These are phyloP conservation scores for Pipra filicauda DNA, from an alignment of 2,113 vertebrate genomes.

Conservation along the genomic window DNA sequence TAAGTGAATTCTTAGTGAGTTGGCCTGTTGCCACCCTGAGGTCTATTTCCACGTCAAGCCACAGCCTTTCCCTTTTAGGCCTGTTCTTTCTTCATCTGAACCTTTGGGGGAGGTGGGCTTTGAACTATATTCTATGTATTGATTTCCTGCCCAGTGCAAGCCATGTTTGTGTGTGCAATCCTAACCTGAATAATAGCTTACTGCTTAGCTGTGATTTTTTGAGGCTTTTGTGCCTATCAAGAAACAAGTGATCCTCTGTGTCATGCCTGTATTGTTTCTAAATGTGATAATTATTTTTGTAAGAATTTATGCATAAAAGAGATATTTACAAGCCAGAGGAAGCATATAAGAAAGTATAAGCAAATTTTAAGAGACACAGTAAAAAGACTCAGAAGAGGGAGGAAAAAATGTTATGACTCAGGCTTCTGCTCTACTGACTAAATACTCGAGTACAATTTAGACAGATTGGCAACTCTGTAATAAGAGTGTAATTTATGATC, in stretches of 20 bases:
- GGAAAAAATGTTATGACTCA: fast-evolving
- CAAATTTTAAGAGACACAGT: background rate
- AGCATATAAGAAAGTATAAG: background rate
- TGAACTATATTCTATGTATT: background rate
- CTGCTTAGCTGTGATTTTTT: background rate
- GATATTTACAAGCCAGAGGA: background rate
- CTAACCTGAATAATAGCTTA: background rate
- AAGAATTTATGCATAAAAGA: background rate
- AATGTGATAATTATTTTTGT: background rate
- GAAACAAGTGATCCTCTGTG: background rate
- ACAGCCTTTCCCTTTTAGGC: background rate
- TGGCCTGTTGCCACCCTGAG: fast-evolving
- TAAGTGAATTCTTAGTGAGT: background rate
- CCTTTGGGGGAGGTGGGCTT: background rate
- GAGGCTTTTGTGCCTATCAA: background rate
- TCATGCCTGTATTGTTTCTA: background rate
- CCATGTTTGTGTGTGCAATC: background rate
- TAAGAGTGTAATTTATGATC: background rate
- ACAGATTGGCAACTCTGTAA: background rate
- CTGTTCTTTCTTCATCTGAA: background rate
- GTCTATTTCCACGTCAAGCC: background rate
- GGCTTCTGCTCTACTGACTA: background rate
- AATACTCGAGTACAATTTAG: background rate
- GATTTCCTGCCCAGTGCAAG: background rate
- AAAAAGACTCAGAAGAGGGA: background rate